These are phyloP conservation scores for Baryphthengus martii DNA, from an alignment of 2,113 vertebrate species.

Conservation along the genomic window DNA sequence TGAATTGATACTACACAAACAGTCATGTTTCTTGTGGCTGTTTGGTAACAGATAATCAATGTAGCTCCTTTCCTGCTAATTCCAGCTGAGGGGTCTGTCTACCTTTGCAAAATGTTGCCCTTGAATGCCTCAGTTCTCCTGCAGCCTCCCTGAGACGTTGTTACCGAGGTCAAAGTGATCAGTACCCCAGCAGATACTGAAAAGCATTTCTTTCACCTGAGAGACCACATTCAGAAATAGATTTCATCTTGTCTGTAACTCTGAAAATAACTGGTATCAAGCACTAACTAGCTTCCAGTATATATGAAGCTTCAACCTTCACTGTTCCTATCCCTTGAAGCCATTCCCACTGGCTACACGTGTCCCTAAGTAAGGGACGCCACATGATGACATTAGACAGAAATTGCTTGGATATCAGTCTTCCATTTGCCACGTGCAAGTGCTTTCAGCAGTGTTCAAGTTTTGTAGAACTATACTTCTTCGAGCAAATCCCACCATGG, in stretches of 20 bases:
- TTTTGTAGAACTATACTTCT: background rate
- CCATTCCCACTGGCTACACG: accelerated
- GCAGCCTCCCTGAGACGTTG: background rate
- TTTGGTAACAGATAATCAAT: background rate
- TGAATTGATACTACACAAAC: background rate
- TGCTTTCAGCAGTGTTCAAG: background rate
- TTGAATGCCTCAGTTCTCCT: background rate
- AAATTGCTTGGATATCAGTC: background rate
- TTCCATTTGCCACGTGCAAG: background rate
- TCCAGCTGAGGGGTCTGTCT: background rate
- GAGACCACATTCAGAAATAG: background rate
- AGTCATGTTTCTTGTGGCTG: background rate
- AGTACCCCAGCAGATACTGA: background rate
- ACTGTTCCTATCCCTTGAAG: background rate
- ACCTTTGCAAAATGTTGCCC: background rate
- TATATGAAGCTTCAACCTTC: background rate
- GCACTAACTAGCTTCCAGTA: background rate
- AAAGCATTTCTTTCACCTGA: background rate
- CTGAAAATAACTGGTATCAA: background rate
- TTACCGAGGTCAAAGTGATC: background rate
- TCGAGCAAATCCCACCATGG: background rate
- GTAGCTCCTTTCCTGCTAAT: background rate
- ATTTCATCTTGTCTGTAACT: background rate
- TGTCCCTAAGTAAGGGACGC: background rate
- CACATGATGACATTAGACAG: background rate